phyloP scores from a whole-genome alignment of 2,888 invertebrate species.

The Rhagonycha fulva region DNA sequence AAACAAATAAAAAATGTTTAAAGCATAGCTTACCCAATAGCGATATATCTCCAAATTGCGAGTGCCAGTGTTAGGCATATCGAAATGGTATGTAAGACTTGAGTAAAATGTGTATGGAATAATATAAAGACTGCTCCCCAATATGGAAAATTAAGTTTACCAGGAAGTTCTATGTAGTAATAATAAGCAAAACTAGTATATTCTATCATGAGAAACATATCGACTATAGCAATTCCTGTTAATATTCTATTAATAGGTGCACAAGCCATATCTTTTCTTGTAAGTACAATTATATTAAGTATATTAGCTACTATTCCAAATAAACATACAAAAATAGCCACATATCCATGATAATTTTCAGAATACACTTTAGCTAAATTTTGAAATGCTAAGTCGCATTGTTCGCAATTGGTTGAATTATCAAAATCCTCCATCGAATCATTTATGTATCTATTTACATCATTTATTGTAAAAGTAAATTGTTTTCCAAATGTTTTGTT shows the following conservation, averaged over 20 bases:
- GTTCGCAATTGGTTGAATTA: conserved; percentile 12
- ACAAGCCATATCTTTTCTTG: conserved; percentile 77
- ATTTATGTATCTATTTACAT: conserved; percentile 16
- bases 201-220: conserved; percentile 88
- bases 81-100: conserved; percentile 80
- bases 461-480: conserved; percentile 9
- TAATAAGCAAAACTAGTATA: conserved; percentile 77
- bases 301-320: conserved; percentile 87
- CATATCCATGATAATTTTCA: conserved; percentile 77
- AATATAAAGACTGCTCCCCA: conserved; percentile 75
- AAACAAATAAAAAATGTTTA: not conserved
- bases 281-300: conserved; percentile 84
- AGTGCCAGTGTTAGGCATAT: conserved; percentile 79
- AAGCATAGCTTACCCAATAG: conserved; percentile 69
- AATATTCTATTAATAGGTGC: conserved; percentile 88
- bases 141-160: conserved; percentile 69
- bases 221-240: conserved; percentile 84
- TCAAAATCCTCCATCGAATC: not conserved
- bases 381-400: conserved; percentile 30
- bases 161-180: conserved; percentile 67
- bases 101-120: conserved; percentile 82
- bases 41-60: conserved; percentile 87
- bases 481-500: conserved; percentile 13
- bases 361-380: conserved; percentile 66
- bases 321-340: conserved; percentile 80